Evolutionary conservation across 2,888 invertebrate species (phyloP).

Genomic region (Xestia ashworthii): DNA sequence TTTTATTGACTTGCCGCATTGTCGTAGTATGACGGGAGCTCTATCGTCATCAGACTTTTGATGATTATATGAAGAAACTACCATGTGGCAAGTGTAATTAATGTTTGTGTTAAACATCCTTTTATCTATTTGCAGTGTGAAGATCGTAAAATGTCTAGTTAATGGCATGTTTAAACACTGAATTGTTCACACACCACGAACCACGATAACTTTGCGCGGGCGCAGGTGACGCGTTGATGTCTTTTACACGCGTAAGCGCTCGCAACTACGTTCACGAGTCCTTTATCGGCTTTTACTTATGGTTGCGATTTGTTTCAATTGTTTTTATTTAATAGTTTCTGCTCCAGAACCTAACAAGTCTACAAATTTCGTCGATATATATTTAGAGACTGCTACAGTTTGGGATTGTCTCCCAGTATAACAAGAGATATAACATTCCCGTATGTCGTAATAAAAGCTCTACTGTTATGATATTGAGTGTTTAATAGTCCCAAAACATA

Average conservation of each 20-base stretch:
- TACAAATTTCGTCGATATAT: background rate
- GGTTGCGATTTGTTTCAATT: background rate
- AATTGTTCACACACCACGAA: constrained; percentile 31
- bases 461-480: background rate
- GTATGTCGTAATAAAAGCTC: background rate
- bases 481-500: background rate
- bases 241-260: constrained; percentile 62
- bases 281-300: constrained; percentile 4
- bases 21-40: background rate
- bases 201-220: constrained; percentile 31
- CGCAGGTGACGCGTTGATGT: constrained; percentile 71
- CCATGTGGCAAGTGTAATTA: constrained; percentile 22
- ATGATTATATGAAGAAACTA: constrained; percentile 15
- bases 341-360: background rate
- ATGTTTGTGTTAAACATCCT: constrained; percentile 37
- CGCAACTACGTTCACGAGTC: constrained; percentile 6
- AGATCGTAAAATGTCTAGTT: constrained; percentile 35
- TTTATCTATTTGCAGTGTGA: constrained; percentile 32
- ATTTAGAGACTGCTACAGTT: background rate
- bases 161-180: constrained; percentile 40
- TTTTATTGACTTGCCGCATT: constrained; percentile 35
- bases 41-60: constrained; percentile 25
- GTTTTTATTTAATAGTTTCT: background rate
- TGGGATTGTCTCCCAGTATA: background rate
- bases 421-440: background rate